Evolutionary conservation across 35 echinoderm and acorn worm genomes (phyloP), one percentile per base, ranked within the genome.

Genomic region (Stichopus chloronotus): DNA sequence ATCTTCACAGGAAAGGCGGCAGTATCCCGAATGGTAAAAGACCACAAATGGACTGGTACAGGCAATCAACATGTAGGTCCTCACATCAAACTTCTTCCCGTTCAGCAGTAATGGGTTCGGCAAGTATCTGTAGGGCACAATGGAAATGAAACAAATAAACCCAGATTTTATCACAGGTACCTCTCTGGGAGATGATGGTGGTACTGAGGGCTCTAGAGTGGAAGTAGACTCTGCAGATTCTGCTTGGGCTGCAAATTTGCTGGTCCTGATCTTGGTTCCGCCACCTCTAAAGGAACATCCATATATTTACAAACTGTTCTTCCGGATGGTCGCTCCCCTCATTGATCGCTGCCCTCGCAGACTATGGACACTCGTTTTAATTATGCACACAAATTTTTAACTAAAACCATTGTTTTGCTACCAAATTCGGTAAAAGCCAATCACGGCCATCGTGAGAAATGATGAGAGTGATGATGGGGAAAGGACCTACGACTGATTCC

Each of bases 81-180:
- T 68, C 22, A 98, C 97, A 85, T 98, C 97, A 96, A 98, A 98
- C 93, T 98, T 98, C 92, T 98, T 98, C 19, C 92, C 90, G 30
- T 98, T 92, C 53, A 98, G 53, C 1, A 98, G 88, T 5, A 98
- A 78, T 30, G 97, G 97, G n/a, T 98, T 98, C 9, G 97, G 95
- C 52, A 98, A 85, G 89, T 98, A 98, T 78, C 97, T 98, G 58
- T 3, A 61, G 82, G 23, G 14, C 53, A 24, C n/a, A 79, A 74
- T 13, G 24, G 5, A 63, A 89, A 72, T 7, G 55, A 83, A 79
- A n/a, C 20, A 79, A 25, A 9, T 22, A 8, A 22, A 9, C 43
- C 22, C 1, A 72, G 69, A 16, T 61, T 10, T 61, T 61, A 4
- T 61, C 59, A 61, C 14, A 14, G 59, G 59, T 14, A 61, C 30